Evolutionary conservation across 2,797 vertebrate species (phyloP).

Genomic region (Phalanger gymnotis): DNA sequence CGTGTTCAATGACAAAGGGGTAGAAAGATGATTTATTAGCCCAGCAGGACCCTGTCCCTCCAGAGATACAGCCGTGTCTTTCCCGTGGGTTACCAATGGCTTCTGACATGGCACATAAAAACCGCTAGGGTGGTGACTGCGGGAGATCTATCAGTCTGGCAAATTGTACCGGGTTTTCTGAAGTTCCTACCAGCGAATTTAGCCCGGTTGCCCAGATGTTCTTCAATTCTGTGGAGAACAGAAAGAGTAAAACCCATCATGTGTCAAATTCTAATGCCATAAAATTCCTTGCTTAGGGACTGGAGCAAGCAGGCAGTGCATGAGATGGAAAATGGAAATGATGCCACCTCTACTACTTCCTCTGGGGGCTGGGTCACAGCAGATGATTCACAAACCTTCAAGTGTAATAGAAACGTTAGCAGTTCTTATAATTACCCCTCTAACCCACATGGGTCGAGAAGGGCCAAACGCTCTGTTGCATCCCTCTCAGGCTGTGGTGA

Average conservation of each 20-base stretch:
- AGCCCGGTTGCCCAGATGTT: slow-evolving; percentile 96
- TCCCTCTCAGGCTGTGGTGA: not conserved
- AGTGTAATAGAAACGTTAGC: not conserved
- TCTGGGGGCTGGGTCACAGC: not conserved
- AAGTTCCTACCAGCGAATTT: slow-evolving; percentile 96
- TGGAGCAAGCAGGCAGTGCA: not conserved
- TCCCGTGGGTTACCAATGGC: not conserved
- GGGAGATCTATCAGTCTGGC: not conserved
- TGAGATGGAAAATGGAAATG: not conserved
- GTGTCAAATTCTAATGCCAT: not conserved
- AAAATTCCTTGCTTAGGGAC: not conserved
- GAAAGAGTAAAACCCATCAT: not conserved
- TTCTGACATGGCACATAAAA: not conserved
- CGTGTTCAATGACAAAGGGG: not conserved
- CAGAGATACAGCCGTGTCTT: not conserved
- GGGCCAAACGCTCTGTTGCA: not conserved
- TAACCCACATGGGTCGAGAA: not conserved
- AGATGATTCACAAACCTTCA: not conserved
- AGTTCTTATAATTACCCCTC: not conserved
- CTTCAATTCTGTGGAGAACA: slow-evolving; percentile 91
- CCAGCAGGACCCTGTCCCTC: not conserved
- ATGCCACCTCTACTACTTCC: not conserved
- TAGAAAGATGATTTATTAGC: not conserved
- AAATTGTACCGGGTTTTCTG: slow-evolving; percentile 88
- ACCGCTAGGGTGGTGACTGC: not conserved